These are phyloP conservation scores for Peromyscus maniculatus DNA, from an alignment of 2,113 vertebrate species.

Conservation along the genomic window DNA sequence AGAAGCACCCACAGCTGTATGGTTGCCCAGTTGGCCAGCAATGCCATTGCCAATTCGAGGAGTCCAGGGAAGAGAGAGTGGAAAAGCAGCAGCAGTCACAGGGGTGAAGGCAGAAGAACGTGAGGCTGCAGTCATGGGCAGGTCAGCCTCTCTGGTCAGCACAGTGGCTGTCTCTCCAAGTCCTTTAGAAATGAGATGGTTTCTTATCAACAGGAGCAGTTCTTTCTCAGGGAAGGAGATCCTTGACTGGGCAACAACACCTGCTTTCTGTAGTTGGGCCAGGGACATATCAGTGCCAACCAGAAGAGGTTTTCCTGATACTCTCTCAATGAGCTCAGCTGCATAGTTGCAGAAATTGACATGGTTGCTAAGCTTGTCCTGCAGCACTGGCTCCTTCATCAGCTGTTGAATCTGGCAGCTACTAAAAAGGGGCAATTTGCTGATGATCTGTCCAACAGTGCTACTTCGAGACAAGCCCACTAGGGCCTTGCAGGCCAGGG, in stretches of 20 bases:
- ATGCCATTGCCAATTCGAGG: constrained; percentile 96
- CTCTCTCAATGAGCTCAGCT: constrained; percentile 96
- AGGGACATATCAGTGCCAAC: too few species aligned
- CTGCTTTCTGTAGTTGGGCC: too few species aligned
- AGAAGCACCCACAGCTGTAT: constrained; percentile 87
- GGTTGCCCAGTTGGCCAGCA: constrained; percentile 89
- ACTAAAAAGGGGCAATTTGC: constrained; percentile 98
- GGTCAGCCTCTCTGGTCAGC: constrained; percentile 96
- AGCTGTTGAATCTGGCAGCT: constrained; percentile 99
- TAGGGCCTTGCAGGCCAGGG: constrained; percentile 96
- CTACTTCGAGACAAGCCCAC: constrained; percentile 96
- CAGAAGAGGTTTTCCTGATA: constrained; percentile 96
- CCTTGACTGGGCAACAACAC: too few species aligned
- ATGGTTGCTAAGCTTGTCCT: constrained; percentile 98
- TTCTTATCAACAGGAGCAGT: too few species aligned
- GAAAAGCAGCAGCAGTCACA: constrained; percentile 90
- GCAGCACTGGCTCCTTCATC: constrained; percentile 98
- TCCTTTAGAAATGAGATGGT: constrained; percentile 97
- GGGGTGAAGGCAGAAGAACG: constrained; percentile 92
- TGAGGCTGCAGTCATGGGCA: constrained; percentile 95
- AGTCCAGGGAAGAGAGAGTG: constrained; percentile 93
- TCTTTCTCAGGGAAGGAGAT: too few species aligned
- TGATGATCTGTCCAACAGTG: constrained; percentile 97
- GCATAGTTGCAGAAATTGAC: constrained; percentile 99
- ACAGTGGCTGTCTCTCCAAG: constrained; percentile 93